Base-by-base conservation (phyloP, 2,888 invertebrate species). In the Plagodis pulveraria region DNA sequence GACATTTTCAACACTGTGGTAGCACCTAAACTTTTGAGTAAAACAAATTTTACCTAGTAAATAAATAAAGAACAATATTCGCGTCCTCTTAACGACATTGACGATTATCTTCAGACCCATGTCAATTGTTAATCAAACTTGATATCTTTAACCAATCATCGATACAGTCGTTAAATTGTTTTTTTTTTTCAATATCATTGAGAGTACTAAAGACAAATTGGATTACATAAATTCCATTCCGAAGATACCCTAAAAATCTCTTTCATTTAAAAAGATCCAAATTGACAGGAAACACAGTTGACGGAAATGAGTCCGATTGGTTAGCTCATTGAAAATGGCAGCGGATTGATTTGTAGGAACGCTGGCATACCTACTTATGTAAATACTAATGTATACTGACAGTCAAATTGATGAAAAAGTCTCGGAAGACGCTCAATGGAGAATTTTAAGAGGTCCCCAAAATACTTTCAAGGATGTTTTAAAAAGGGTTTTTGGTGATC, bases 221-320 rank as follows among this genome's bases (percentile, higher is more conserved):
- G 22, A 22, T 22, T 22, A 22, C 22, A 22, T 22, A 22, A 22
- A 22, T 22, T 22, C 22, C 22, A 2, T 4, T 22, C 22, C 34
- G 8, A 10, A 45, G 6, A 5, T n/a, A 41, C 34, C n/a, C 22
- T 22, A 33, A 42, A 58, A 49, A n/a, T 12, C 22, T 34, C 42
- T 10, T 36, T 47, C 5, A 51, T 40, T 50, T 50, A 47, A 46
- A 54, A 46, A 32, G 38, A 59, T 47, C 47, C 47, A 56, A 56
- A 61, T 56, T 44, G 60, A 49, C 60, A 61, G 60, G 60, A 61
- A 61, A 56, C 60, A 56, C 34, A 52, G 52, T 5, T 32, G 35
- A 33, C 43, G 56, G 56, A 61, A 61, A 56, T 52, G 56, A 52
- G 45, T 7, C 36, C 49, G 56, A 61, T 56, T 53, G 49, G 52